phyloP scores from a whole-genome alignment of 2,888 invertebrate genomes.

The Drosophila mimetica region DNA sequence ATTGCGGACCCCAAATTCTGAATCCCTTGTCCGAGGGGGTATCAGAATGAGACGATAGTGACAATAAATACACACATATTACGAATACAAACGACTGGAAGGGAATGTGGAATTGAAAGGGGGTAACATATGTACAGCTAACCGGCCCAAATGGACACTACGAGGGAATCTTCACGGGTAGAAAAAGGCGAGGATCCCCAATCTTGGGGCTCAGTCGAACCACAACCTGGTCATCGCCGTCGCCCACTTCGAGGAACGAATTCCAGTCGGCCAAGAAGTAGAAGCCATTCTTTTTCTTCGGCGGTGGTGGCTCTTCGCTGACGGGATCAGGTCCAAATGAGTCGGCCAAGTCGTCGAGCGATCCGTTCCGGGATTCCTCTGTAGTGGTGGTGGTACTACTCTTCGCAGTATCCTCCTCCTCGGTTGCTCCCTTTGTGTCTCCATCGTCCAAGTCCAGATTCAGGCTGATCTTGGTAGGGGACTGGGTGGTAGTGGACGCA shows the following conservation, averaged over 20 bases:
- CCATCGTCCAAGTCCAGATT: slow-evolving; percentile 60
- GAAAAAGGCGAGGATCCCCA: slow-evolving; percentile 91
- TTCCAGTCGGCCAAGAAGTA: slow-evolving; percentile 95
- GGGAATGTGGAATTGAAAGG: neutral
- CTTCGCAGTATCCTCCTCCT: slow-evolving; percentile 19
- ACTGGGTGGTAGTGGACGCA: slow-evolving; percentile 47
- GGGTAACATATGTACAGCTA: slow-evolving; percentile 38
- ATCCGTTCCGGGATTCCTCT: slow-evolving; percentile 82
- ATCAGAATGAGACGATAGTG: slow-evolving; percentile 30
- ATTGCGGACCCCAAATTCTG: slow-evolving; percentile 3
- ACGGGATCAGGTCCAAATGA: slow-evolving; percentile 88
- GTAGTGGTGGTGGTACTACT: slow-evolving; percentile 65
- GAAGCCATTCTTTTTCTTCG: slow-evolving; percentile 90
- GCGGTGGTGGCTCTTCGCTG: slow-evolving; percentile 86
- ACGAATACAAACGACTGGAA: slow-evolving; percentile 6
- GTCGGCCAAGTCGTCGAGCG: slow-evolving; percentile 88
- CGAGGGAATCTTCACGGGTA: slow-evolving; percentile 87
- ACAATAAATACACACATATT: slow-evolving; percentile 63
- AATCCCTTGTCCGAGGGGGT: slow-evolving; percentile 4
- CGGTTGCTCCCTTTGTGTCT: slow-evolving; percentile 40
- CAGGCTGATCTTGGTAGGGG: slow-evolving; percentile 76
- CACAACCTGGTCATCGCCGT: slow-evolving; percentile 90
- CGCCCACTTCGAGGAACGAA: slow-evolving; percentile 92
- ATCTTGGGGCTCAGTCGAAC: slow-evolving; percentile 92
- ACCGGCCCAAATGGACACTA: neutral